Evolutionary conservation across 2,113 vertebrate genomes (phyloP).

Genomic region (Colius striatus): DNA sequence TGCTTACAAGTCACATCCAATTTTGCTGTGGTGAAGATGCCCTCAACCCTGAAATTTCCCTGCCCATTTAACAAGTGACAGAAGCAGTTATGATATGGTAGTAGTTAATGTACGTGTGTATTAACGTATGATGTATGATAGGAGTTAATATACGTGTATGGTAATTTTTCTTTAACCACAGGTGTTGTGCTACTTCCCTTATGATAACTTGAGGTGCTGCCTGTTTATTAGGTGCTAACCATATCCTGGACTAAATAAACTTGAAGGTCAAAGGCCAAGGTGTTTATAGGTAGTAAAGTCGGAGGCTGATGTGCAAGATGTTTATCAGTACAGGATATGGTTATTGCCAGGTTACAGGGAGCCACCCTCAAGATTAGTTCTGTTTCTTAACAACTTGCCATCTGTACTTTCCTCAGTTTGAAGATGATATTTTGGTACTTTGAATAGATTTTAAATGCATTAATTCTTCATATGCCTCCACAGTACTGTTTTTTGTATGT

Average conservation of each 20-base stretch:
- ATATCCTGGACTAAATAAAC: conserved; percentile 71
- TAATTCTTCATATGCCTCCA: neutral
- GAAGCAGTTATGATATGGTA: neutral
- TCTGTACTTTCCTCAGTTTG: neutral
- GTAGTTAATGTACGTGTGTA: neutral
- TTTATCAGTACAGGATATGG: conserved; percentile 58
- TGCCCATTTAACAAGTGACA: neutral
- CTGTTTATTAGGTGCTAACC: conserved; percentile 73
- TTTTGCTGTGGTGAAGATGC: neutral
- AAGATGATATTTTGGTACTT: neutral
- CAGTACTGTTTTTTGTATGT: neutral
- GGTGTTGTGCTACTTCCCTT: conserved; percentile 1
- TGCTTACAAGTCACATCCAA: neutral
- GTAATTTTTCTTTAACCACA: neutral
- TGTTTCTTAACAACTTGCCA: neutral
- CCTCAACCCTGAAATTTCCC: neutral
- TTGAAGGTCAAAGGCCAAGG: conserved; percentile 55
- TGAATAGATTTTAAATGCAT: neutral
- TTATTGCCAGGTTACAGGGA: neutral
- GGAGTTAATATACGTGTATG: neutral
- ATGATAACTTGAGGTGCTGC: conserved; percentile 54
- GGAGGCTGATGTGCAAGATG: conserved; percentile 62
- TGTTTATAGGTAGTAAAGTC: conserved; percentile 71
- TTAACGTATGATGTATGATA: neutral
- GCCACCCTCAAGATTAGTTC: conserved; percentile 18